Conservation (phyloP, 2,888 invertebrate species). For the Leptogaster cylindrica region DNA sequence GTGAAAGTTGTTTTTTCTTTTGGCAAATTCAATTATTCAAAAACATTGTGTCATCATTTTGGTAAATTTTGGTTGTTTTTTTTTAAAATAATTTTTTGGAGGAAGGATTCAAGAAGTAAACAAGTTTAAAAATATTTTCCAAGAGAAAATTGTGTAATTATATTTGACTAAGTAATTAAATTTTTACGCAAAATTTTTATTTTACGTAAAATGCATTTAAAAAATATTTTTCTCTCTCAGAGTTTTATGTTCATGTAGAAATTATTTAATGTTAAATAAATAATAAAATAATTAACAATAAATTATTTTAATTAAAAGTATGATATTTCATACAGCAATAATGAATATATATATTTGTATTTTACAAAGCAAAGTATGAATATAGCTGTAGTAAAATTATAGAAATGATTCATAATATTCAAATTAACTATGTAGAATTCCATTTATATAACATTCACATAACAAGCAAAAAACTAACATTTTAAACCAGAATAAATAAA, state of each 20-base stretch:
- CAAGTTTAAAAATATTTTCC: slow-evolving; percentile 24
- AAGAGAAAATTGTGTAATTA: slow-evolving; percentile 5
- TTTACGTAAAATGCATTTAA: slow-evolving; percentile 1
- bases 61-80: neutral
- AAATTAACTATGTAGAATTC: too few species aligned
- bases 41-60: slow-evolving; percentile 24
- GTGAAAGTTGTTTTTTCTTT: slow-evolving; percentile 26
- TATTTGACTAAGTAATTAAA: slow-evolving; percentile 13
- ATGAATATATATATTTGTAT: slow-evolving; percentile 41
- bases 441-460: neutral
- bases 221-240: slow-evolving; percentile 7
- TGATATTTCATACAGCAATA: slow-evolving; percentile 37
- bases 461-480: slow-evolving; percentile 28
- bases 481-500: neutral
- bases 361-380: slow-evolving; percentile 11
- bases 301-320: slow-evolving; percentile 20
- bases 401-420: too few species aligned
- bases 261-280: slow-evolving; percentile 42
- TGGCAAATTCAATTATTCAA: slow-evolving; percentile 35
- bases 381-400: neutral
- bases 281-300: slow-evolving; percentile 35
- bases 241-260: slow-evolving; percentile 42
- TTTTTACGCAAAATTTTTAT: slow-evolving; percentile 15
- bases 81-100: slow-evolving; percentile 26
- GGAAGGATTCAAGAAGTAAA: slow-evolving; percentile 39